Base-by-base conservation (phyloP, 1,140 invertebrate species). In the Lasioglossum albipes region DNA sequence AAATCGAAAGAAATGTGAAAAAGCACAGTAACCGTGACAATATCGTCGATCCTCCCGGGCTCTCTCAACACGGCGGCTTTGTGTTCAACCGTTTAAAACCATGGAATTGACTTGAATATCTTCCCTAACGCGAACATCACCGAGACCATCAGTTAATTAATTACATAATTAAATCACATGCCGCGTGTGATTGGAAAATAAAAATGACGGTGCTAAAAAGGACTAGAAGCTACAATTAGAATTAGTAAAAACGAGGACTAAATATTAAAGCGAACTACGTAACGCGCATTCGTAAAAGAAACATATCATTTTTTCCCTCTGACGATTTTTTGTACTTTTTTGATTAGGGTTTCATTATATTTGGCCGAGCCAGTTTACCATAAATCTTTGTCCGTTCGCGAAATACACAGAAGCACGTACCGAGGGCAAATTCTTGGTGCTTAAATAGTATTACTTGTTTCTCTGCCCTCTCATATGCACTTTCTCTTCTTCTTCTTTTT, bases 281-380 rank as follows among this genome's bases (percentile, higher is more conserved):
- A 90, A 90, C 85, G 89, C 80, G 78, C 45, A 49, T 79, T 88
- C 71, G 81, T 90, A 89, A 91, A 57, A 89, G 82, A 88, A 91
- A 88, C 76, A 79, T 27, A 27, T 87, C 20, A 62, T 86, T 85
- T 86, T 85, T 88, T 83, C 84, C 75, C 87, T 84, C 77, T 82
- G 88, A 86, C 83, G 86, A 88, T 91, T 83, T 91, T 93, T 93
- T 93, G 92, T 93, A 93, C 92, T 93, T 89, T 92, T 93, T 92
- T 93, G 89, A 92, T 93, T 91, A 91, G 87, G 89, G 88, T 91
- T 27, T 90, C 85, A 89, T 90, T 83, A 83, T 83, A 83, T 92
- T 90, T 91, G 87, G 89, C 90, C 87, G 82, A 89, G 88, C 89
- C 70, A 82, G 54, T 82, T 45, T 84, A 82, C 54, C 76, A 75